phyloP scores from a whole-genome alignment of 2,797 vertebrate genomes.

The Acanthurus lineatus region DNA sequence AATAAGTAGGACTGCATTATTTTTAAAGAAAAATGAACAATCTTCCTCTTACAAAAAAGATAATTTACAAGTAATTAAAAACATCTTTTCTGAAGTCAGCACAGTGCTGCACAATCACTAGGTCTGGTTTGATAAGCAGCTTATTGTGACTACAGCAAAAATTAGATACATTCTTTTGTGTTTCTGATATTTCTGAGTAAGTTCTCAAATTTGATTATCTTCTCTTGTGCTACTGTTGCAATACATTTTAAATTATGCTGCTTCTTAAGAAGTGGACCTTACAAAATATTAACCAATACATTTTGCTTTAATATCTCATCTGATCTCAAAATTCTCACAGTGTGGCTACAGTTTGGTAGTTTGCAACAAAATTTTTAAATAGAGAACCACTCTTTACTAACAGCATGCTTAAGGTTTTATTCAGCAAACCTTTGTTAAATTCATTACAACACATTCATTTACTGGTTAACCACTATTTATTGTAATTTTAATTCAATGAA shows the following conservation, averaged over 20 bases:
- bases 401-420: neutral
- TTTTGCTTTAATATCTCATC: neutral
- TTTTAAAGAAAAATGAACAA: rapidly evolving
- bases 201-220: conserved; percentile 1
- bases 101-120: neutral
- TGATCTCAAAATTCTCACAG: conserved; percentile 10
- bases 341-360: neutral
- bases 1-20: neutral
- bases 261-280: too few relatives aligned
- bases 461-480: neutral
- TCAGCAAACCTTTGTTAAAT: neutral
- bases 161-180: neutral
- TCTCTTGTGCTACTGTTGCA: neutral
- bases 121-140: conserved; percentile 31
- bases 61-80: neutral
- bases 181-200: conserved; percentile 15
- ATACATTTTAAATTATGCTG: neutral
- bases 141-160: conserved; percentile 7
- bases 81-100: neutral
- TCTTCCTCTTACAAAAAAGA: neutral
- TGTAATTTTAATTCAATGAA: neutral
- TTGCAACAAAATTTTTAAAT: neutral
- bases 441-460: neutral
- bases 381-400: neutral
- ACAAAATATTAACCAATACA: too few relatives aligned